A percentile compares a stretch with the other conserved stretches of the same genome.
Evolutionary conservation across 1,140 invertebrate species (phyloP).

Genomic region (Habropoda laboriosa): DNA sequence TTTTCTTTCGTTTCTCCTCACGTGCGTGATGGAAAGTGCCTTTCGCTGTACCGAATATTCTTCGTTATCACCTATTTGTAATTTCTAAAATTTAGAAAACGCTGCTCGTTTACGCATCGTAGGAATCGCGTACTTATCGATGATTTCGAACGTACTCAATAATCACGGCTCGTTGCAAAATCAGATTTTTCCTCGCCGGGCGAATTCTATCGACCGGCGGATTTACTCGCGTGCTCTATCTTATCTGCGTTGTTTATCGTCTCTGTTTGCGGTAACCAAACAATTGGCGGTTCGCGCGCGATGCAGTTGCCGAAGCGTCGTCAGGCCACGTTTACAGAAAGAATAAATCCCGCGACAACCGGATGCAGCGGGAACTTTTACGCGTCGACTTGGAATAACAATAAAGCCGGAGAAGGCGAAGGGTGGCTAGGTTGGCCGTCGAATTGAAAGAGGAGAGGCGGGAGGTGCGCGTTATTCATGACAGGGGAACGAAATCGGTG

Average conservation of each 20-base stretch:
- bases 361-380: neutral
- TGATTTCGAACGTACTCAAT: too few species aligned
- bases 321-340: neutral
- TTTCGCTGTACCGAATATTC: too few species aligned
- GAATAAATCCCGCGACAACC: neutral
- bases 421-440: neutral
- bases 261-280: neutral
- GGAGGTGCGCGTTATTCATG: constrained; percentile 2
- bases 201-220: neutral
- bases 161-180: neutral
- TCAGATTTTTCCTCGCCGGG: neutral
- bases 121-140: too few species aligned
- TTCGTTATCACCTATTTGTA: too few species aligned
- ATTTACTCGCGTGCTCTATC: neutral
- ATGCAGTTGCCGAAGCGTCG: too few species aligned
- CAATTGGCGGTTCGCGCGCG: too few species aligned
- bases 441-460: neutral
- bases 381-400: neutral
- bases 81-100: too few species aligned
- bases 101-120: too few species aligned
- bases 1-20: too few species aligned
- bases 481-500: too few species aligned
- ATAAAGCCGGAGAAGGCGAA: neutral
- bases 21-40: too few species aligned
- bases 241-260: neutral